Base-by-base conservation (phyloP, 2,113 vertebrate genomes). In the Rhinopithecus roxellana region DNA sequence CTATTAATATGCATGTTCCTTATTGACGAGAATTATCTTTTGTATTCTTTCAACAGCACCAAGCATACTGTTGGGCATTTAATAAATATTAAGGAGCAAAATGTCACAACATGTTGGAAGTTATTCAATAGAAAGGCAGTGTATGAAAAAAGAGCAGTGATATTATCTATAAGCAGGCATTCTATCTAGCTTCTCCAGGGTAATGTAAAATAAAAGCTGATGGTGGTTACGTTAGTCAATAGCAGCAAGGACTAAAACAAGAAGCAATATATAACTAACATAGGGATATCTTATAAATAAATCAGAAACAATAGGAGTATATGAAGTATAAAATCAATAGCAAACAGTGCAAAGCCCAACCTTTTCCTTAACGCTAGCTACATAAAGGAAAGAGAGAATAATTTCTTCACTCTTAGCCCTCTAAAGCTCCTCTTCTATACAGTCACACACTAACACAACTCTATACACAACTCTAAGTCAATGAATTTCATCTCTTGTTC, bases 31-130 rank as follows among this genome's bases (percentile, higher is more conserved):
- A 93, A 81, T 40, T 95, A 3, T 95, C 96, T 96, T 97, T 98
- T 92, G 95, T 90, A 88, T 93, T 96, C 70, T 85, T 96, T 90
- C 90, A 75, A 95, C 8, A 96, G 78, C 77, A 78, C 32, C 40
- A 78, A 89, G 84, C 40, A 81, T 57, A 67, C 87, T 93, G 92
- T 94, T 94, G 95, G 45, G 30, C 74, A 96, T 96, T 97, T 97
- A 97, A 96, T 90, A 98, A 96, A 86, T 92, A 95, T 92, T 89
- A 96, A 90, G 81, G 92, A 96, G 93, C 97, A 95, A 96, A 97
- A 97, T 96, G 96, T 75, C 82, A n/a, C 69, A 96, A 92, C 77
- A 89, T 57, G 70, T 95, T 79, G 81, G 78, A 72, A 95, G 80
- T 95, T 97, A 90, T 77, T 97, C 95, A 95, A 88, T 94, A 92